Evolutionary conservation across 2,888 invertebrate genomes (phyloP).

Genomic region (Trimorus sp.): DNA sequence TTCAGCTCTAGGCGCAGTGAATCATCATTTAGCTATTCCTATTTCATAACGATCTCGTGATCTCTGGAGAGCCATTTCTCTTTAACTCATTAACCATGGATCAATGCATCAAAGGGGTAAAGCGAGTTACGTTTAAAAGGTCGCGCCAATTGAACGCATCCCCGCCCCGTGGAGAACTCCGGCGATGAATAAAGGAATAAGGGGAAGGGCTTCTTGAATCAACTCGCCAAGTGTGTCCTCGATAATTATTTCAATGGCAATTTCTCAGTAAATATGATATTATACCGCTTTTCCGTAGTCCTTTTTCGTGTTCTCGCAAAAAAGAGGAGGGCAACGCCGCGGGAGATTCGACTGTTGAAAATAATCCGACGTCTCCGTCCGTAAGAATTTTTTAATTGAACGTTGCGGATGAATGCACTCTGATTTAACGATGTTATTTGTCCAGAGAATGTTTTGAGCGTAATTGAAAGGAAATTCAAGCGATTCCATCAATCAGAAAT

Average conservation of each 20-base stretch:
- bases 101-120: slow-evolving; percentile 59
- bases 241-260: slow-evolving; percentile 45
- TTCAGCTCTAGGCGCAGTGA: slow-evolving; percentile 27
- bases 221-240: slow-evolving; percentile 43
- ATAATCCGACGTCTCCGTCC: too few relatives aligned
- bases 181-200: slow-evolving; percentile 53
- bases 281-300: slow-evolving; percentile 13
- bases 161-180: slow-evolving; percentile 27
- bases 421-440: too few relatives aligned
- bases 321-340: neutral
- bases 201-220: slow-evolving; percentile 46
- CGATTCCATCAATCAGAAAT: too few relatives aligned
- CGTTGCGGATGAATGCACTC: too few relatives aligned
- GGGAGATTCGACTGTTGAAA: too few relatives aligned
- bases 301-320: neutral
- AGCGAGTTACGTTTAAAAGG: slow-evolving; percentile 60
- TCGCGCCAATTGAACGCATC: slow-evolving; percentile 47
- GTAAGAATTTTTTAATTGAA: too few relatives aligned
- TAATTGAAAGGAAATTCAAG: too few relatives aligned
- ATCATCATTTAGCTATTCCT: slow-evolving; percentile 46
- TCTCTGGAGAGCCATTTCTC: slow-evolving; percentile 60
- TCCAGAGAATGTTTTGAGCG: too few relatives aligned
- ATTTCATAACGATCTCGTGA: slow-evolving; percentile 56
- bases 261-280: slow-evolving; percentile 27
- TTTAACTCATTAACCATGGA: slow-evolving; percentile 62